Evolutionary conservation across 2,113 vertebrate genomes (phyloP).

Genomic region (Syngnathus scovelli): DNA sequence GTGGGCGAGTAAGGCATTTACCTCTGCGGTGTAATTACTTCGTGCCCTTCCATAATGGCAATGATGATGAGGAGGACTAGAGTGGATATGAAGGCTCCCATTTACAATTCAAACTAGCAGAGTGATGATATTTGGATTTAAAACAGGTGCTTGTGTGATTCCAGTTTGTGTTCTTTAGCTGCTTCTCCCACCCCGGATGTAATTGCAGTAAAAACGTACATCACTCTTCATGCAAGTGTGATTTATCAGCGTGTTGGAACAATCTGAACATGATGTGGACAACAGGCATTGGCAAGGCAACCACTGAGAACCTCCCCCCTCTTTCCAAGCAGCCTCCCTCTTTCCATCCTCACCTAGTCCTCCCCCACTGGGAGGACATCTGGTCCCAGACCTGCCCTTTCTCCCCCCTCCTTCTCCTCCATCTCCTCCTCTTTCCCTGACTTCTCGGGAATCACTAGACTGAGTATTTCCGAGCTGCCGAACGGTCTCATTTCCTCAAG

Average conservation of each 20-base stretch:
- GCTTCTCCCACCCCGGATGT: background rate
- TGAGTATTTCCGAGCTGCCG: slow-evolving; percentile 31
- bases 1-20: slow-evolving; percentile 46
- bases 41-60: slow-evolving; percentile 13
- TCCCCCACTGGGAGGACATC: slow-evolving; percentile 72
- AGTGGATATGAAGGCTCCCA: slow-evolving; percentile 18
- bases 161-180: slow-evolving; percentile 11
- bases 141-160: slow-evolving; percentile 6
- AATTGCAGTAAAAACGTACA: slow-evolving; percentile 7
- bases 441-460: slow-evolving; percentile 36
- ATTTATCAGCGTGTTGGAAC: slow-evolving; percentile 43
- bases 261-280: slow-evolving; percentile 46
- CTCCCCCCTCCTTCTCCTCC: slow-evolving; percentile 30
- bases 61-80: slow-evolving; percentile 28
- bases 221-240: background rate
- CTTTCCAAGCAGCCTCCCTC: slow-evolving; percentile 42
- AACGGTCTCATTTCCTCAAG: slow-evolving; percentile 29
- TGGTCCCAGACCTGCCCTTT: slow-evolving; percentile 68
- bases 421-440: slow-evolving; percentile 27
- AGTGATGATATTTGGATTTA: slow-evolving; percentile 25
- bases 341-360: slow-evolving; percentile 55
- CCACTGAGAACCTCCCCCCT: slow-evolving; percentile 46
- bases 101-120: slow-evolving; percentile 44
- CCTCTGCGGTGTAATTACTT: slow-evolving; percentile 47
- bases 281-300: slow-evolving; percentile 46